Conservation (phyloP, 2,797 vertebrate genomes). For the Danio albolineatus region DNA sequence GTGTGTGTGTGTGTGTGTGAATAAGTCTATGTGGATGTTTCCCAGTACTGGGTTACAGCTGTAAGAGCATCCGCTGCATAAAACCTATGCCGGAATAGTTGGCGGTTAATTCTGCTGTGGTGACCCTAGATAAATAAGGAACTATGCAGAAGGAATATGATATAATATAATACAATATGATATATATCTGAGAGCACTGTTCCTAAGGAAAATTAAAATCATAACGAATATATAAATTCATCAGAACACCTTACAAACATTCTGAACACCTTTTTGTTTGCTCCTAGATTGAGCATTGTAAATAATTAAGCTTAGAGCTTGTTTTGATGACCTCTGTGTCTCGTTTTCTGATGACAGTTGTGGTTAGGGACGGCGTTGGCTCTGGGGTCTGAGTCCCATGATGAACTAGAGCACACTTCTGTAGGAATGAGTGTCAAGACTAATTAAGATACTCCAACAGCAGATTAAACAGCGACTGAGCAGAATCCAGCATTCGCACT, state of each 20-base stretch:
- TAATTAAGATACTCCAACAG: constrained; percentile 40
- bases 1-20: too few species aligned
- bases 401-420: constrained; percentile 33
- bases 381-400: constrained; percentile 5
- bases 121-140: too few species aligned
- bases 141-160: too few species aligned
- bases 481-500: constrained; percentile 27
- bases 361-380: constrained; percentile 10
- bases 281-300: neutral
- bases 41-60: too few species aligned
- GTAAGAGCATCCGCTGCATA: too few species aligned
- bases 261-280: neutral
- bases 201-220: too few species aligned
- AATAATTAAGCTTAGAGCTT: neutral
- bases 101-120: too few species aligned
- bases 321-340: constrained; percentile 31
- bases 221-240: neutral
- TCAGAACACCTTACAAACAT: neutral
- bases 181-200: too few species aligned
- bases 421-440: constrained; percentile 33
- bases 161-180: too few species aligned
- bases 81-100: too few species aligned
- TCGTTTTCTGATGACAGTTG: constrained; percentile 32
- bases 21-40: too few species aligned
- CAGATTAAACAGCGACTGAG: constrained; percentile 38